Conservation (phyloP, 2,888 invertebrate genomes). For the Loripinus fragilis region DNA sequence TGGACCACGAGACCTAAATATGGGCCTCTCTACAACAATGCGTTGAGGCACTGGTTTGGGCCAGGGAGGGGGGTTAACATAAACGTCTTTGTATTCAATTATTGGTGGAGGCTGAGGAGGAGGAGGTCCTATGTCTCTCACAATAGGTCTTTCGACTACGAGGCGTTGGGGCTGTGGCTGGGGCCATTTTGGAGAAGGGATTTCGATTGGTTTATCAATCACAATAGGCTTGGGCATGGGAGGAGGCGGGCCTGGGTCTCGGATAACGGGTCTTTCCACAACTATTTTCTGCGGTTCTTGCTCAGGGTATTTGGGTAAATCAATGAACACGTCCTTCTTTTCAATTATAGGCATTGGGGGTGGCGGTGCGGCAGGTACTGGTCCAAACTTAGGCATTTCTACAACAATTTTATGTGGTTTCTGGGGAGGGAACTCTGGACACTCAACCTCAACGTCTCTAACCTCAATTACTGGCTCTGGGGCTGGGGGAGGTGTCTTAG, state of each 20-base stretch:
- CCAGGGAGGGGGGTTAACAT: constrained; percentile 52
- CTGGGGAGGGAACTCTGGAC: constrained; percentile 41
- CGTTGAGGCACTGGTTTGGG: constrained; percentile 45
- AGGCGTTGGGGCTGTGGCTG: constrained; percentile 52
- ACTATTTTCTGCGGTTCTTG: constrained; percentile 46
- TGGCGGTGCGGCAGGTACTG: constrained; percentile 40
- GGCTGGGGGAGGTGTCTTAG: constrained; percentile 33
- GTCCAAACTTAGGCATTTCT: constrained; percentile 48
- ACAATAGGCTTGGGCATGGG: constrained; percentile 40
- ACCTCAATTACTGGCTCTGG: constrained; percentile 46
- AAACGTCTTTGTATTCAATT: constrained; percentile 50
- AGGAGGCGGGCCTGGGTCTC: constrained; percentile 46
- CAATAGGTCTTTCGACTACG: constrained; percentile 47
- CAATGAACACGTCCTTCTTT: constrained; percentile 38
- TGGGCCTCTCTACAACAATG: constrained; percentile 54
- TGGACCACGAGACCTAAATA: constrained; percentile 38
- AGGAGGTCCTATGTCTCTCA: constrained; percentile 49
- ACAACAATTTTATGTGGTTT: constrained; percentile 45
- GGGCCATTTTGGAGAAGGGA: constrained; percentile 34
- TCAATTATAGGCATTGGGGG: constrained; percentile 49
- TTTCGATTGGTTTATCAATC: constrained; percentile 39
- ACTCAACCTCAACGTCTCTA: constrained; percentile 28
- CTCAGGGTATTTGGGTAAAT: constrained; percentile 35
- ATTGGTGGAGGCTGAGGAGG: constrained; percentile 50
- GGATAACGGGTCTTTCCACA: constrained; percentile 48